phyloP scores from a whole-genome alignment of 2,797 vertebrate genomes.

The Fistularia tabacaria region DNA sequence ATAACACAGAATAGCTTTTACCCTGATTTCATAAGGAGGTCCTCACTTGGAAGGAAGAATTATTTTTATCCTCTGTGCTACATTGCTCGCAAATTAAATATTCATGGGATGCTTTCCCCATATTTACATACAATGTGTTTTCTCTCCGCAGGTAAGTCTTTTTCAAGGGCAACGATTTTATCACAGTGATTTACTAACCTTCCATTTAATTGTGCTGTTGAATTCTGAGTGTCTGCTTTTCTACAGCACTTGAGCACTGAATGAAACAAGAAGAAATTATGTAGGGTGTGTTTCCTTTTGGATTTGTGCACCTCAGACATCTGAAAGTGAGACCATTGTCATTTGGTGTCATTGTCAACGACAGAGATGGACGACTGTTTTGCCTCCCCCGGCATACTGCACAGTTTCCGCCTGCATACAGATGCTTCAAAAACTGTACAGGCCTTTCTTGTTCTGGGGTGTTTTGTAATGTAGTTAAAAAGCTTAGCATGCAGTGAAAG shows the following conservation, averaged over 20 bases:
- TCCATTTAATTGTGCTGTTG: conserved; percentile 53
- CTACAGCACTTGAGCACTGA: conserved; percentile 37
- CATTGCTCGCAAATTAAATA: conserved; percentile 55
- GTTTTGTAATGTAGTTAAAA: not conserved
- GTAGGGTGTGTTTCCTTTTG: conserved; percentile 58
- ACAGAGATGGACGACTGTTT: conserved; percentile 72
- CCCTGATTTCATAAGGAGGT: conserved; percentile 55
- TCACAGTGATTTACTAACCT: conserved; percentile 35
- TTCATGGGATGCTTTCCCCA: conserved; percentile 47
- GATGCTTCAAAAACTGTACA: conserved; percentile 44
- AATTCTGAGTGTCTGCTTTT: conserved; percentile 34
- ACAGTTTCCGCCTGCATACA: conserved; percentile 58
- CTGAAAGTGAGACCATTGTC: conserved; percentile 69
- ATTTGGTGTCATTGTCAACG: conserved; percentile 67
- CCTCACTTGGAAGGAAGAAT: conserved; percentile 53
- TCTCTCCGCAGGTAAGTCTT: conserved; percentile 37
- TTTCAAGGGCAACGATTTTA: conserved; percentile 48
- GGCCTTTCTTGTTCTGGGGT: conserved; percentile 2
- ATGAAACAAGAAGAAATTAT: conserved; percentile 61
- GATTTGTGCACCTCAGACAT: conserved; percentile 56
- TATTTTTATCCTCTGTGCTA: conserved; percentile 62
- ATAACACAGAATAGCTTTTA: conserved; percentile 74
- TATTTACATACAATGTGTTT: conserved; percentile 61
- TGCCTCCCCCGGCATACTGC: conserved; percentile 39
- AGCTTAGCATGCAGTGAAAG: no score